A percentile compares a stretch with the other conserved stretches of the same genome.
Conservation (phyloP, 2,113 vertebrate species). For the Oreochromis niloticus region DNA sequence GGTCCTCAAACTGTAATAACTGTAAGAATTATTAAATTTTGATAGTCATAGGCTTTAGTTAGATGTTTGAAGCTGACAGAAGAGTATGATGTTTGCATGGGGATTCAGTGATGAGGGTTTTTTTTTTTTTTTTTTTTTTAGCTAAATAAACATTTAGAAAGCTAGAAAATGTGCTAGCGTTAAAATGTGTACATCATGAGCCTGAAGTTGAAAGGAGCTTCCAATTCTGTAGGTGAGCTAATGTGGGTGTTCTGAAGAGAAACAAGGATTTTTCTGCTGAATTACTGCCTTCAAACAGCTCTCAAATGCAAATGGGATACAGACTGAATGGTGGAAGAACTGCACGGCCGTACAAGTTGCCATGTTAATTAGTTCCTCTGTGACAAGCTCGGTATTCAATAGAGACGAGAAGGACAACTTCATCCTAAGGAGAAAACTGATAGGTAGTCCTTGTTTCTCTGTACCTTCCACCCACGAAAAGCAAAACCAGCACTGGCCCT, state of each 20-base stretch:
- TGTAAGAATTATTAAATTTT: neutral
- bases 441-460: conserved; percentile 1
- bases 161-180: neutral
- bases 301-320: conserved; percentile 12
- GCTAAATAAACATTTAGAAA: neutral
- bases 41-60: neutral
- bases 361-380: conserved; percentile 53
- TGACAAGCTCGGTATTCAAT: conserved; percentile 28
- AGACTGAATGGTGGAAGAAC: neutral
- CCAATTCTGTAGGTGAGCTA: conserved; percentile 1
- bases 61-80: neutral
- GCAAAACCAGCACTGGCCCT: neutral
- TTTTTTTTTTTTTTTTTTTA: neutral
- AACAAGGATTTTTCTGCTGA: conserved; percentile 1
- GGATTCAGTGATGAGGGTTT: neutral
- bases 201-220: neutral
- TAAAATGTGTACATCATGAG: neutral
- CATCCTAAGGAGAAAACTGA: conserved; percentile 10
- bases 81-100: neutral
- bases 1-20: neutral
- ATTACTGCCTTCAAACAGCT: conserved; percentile 11
- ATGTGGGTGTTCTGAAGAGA: neutral
- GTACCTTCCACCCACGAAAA: neutral
- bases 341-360: neutral
- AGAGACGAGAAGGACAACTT: conserved; percentile 21